A percentile compares a stretch with the other conserved stretches of the same genome.
phyloP scores from a whole-genome alignment of 2,888 invertebrate species.

The Lasioglossum marginatum region DNA sequence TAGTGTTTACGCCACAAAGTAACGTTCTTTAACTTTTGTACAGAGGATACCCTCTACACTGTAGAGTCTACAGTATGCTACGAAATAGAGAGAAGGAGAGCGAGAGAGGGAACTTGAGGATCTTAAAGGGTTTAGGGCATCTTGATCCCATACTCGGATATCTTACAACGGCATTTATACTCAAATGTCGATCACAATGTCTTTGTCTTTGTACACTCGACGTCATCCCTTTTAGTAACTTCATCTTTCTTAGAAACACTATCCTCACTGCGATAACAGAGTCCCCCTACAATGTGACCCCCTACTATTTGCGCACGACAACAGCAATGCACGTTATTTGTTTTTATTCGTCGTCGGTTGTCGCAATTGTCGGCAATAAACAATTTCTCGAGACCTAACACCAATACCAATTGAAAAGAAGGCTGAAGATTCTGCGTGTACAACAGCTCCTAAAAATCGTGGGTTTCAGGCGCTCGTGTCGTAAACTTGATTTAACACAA shows the following conservation, averaged over 20 bases:
- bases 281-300: neutral
- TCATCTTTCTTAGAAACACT: neutral
- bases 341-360: neutral
- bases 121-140: neutral
- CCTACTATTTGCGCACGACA: neutral
- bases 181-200: neutral
- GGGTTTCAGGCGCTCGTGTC: neutral
- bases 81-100: neutral
- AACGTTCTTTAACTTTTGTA: too few relatives aligned
- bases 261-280: neutral
- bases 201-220: neutral
- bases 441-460: too few relatives aligned
- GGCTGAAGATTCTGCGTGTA: too few relatives aligned
- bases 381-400: too few relatives aligned
- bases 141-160: neutral
- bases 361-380: neutral
- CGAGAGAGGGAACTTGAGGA: neutral
- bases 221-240: neutral
- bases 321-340: neutral
- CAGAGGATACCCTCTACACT: too few relatives aligned
- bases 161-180: neutral
- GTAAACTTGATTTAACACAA: neutral
- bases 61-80: neutral
- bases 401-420: too few relatives aligned
- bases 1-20: too few relatives aligned